Conservation (phyloP, 2,888 invertebrate genomes). For the Enchytraeus crypticus region DNA sequence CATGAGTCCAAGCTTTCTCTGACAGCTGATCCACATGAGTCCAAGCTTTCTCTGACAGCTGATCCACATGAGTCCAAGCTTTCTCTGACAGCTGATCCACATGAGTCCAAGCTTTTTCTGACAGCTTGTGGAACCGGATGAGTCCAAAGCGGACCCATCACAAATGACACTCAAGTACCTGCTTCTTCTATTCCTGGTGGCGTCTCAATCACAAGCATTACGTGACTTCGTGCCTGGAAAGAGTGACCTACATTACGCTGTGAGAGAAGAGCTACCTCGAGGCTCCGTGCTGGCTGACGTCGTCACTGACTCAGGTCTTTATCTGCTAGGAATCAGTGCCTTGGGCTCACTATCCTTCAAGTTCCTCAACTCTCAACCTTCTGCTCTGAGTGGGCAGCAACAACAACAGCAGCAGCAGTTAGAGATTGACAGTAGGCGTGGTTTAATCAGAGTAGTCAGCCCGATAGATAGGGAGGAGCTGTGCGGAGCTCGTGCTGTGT, state of each 20-base stretch:
- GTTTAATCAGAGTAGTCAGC: conserved; percentile 16
- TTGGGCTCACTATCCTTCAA: conserved; percentile 5
- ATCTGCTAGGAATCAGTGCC: not conserved
- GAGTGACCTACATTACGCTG: conserved; percentile 11
- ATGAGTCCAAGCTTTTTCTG: too few relatives aligned
- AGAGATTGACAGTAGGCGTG: conserved; percentile 14
- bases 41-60: too few relatives aligned
- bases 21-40: too few relatives aligned
- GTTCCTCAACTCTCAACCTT: conserved; percentile 12
- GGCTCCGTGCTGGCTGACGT: conserved; percentile 10
- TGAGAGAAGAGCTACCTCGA: conserved; percentile 6
- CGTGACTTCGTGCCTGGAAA: too few relatives aligned
- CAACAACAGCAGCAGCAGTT: conserved; percentile 2
- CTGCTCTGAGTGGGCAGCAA: not conserved
- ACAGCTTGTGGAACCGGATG: too few relatives aligned
- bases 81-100: too few relatives aligned
- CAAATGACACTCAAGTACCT: too few relatives aligned
- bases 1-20: too few relatives aligned
- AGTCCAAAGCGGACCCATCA: too few relatives aligned
- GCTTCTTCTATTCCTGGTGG: too few relatives aligned
- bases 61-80: too few relatives aligned
- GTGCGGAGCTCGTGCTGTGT: conserved; percentile 10
- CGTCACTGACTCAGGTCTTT: conserved; percentile 11
- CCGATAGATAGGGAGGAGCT: conserved; percentile 21
- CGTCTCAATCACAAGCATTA: too few relatives aligned